These are phyloP conservation scores for Heteromyza rotundicornis DNA, from an alignment of 2,888 invertebrate genomes.

Conservation along the genomic window DNA sequence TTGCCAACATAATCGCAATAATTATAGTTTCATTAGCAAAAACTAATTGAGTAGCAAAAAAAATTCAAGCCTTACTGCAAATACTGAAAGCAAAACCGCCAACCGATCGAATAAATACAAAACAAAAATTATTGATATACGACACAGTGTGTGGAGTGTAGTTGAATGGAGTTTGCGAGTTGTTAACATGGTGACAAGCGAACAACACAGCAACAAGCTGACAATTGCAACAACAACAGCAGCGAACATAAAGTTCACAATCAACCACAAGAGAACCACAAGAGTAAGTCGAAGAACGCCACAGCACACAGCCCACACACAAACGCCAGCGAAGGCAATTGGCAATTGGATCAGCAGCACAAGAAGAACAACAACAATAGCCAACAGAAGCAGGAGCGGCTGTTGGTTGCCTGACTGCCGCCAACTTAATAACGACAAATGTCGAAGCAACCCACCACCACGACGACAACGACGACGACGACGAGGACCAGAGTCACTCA, in stretches of 20 bases:
- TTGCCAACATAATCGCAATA: slow-evolving; percentile 10
- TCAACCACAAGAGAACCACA: neutral
- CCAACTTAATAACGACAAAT: neutral
- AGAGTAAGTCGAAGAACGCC: no score
- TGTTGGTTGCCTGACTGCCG: no score
- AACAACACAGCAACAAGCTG: neutral
- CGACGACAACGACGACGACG: neutral
- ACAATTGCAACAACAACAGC: slow-evolving; percentile 6
- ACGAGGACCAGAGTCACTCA: neutral
- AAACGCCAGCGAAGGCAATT: no score
- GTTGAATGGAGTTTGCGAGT: no score
- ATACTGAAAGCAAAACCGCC: neutral
- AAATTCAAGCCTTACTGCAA: neutral
- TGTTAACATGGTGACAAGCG: neutral
- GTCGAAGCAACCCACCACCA: neutral
- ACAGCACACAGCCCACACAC: no score
- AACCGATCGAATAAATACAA: no score
- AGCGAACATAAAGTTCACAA: neutral
- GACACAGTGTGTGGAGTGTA: no score
- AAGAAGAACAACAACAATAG: neutral
- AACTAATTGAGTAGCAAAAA: slow-evolving; percentile 20
- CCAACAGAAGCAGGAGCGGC: neutral
- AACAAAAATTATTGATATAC: neutral
- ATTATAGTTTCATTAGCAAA: slow-evolving; percentile 25
- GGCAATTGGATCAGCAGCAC: no score